A percentile compares a stretch with the other conserved stretches of the same genome.
phyloP scores from a whole-genome alignment of 2,113 vertebrate genomes.

The Psettodes erumei region DNA sequence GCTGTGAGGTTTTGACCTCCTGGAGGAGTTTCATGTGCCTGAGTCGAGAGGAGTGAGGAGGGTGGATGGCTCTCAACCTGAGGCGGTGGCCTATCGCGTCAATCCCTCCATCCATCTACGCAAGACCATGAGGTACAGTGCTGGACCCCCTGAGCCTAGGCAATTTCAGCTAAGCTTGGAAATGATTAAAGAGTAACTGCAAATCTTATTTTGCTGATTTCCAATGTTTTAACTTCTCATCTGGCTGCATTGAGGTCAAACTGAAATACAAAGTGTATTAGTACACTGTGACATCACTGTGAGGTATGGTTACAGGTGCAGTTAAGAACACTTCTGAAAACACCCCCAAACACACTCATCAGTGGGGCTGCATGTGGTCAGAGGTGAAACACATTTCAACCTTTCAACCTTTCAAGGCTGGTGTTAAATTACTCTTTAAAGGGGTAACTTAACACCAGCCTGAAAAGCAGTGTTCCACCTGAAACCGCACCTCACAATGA shows the following conservation, averaged over 20 bases:
- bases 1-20: slow-evolving; percentile 76
- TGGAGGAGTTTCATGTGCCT: slow-evolving; percentile 80
- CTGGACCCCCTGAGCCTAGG: background rate
- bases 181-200: background rate
- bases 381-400: background rate
- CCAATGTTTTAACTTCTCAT: background rate
- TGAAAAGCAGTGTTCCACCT: slow-evolving; percentile 1
- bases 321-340: background rate
- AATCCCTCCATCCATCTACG: slow-evolving; percentile 76
- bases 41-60: slow-evolving; percentile 68
- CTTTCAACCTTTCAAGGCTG: slow-evolving; percentile 2
- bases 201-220: background rate
- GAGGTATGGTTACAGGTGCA: slow-evolving; percentile 7
- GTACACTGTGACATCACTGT: background rate
- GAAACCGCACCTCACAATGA: background rate
- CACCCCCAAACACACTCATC: background rate
- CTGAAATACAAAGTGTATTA: background rate
- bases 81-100: slow-evolving; percentile 73
- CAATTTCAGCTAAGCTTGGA: background rate
- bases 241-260: background rate
- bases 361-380: background rate
- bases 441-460: background rate
- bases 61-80: slow-evolving; percentile 77
- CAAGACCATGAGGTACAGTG: slow-evolving; percentile 69
- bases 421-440: slow-evolving; percentile 14